Base-by-base conservation (phyloP, 2,113 vertebrate species). In the Brachypteracias leptosomus region DNA sequence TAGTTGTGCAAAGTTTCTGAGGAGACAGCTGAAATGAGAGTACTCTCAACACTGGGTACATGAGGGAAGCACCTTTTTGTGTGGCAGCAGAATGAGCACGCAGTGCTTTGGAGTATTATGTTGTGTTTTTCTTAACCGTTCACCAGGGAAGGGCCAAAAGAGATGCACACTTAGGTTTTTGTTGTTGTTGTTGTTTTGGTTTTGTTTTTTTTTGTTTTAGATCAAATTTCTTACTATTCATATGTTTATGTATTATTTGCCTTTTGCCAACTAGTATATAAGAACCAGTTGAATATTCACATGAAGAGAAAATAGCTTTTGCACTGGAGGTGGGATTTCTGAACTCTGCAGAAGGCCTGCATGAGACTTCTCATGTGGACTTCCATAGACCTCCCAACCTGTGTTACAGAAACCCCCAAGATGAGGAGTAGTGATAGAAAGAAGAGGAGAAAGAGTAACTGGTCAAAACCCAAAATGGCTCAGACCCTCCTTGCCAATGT, bases 401-500 rank as follows among this genome's bases (percentile, higher is more conserved):
- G 70, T 88, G 96, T 35, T 71, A 81, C n/a, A 74, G 84, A 88
- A 89, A 78, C 22, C 63, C 55, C 4, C 63, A 85, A 57, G 76
- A 84, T 51, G 21, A 3, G 6, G 42, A 90, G 21, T 63, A 46
- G 9, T 5, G 19, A 58, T 88, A 67, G 70, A 90, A 91, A 73
- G 93, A 97, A 70, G 90, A 98, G 74, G 89, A 96, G 73, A 97
- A 95, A 76, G 80, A 79, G 73, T n/a, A n/a, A n/a, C n/a, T n/a
- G n/a, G n/a, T 98, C 95, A 93, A 98, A 97, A 89, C 93, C 98
- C 67, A 96, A 95, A 59, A 96, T 97, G 5, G 33, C 77, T 73
- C 52, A 89, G 74, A 89, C 29, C 9, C 21, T 29, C 71, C n/a
- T 36, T 83, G 55, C 9, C 91, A 65, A 74, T 6, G 49, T 55